phyloP scores from a whole-genome alignment of 2,797 vertebrate species.

The Bryconaethiops microstoma region DNA sequence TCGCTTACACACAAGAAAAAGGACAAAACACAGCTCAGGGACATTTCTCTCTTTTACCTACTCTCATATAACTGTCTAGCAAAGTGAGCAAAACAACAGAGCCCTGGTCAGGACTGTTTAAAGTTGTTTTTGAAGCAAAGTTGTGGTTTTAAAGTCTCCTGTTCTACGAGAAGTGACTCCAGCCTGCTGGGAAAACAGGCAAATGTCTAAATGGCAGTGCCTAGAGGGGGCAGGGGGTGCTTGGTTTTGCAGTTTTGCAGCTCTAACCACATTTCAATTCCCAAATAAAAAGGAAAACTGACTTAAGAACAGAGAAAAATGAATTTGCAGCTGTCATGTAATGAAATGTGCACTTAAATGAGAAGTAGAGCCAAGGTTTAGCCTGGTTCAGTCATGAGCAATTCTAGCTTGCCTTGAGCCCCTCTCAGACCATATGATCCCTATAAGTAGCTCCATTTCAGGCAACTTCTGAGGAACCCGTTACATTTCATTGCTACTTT shows the following conservation, averaged over 20 bases:
- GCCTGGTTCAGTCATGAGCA: neutral
- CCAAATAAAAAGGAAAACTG: neutral
- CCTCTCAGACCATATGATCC: slow-evolving; percentile 57
- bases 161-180: neutral
- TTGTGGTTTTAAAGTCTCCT: neutral
- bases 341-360: neutral
- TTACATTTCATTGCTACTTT: neutral
- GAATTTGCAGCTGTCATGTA: neutral
- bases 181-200: neutral
- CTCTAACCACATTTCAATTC: neutral
- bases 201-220: neutral
- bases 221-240: neutral
- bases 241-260: neutral
- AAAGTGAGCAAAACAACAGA: neutral
- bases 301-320: neutral
- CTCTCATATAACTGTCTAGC: neutral
- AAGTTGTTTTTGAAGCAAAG: neutral
- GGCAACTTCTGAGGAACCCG: neutral
- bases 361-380: neutral
- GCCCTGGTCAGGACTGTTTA: neutral
- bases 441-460: slow-evolving; percentile 6
- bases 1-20: neutral
- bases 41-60: neutral
- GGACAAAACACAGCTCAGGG: too few relatives aligned
- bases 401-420: slow-evolving; percentile 46